Percentiles rank a stretch among this genome's conserved stretches.
Conservation (phyloP, 2,888 invertebrate genomes). For the Junonia oenone region DNA sequence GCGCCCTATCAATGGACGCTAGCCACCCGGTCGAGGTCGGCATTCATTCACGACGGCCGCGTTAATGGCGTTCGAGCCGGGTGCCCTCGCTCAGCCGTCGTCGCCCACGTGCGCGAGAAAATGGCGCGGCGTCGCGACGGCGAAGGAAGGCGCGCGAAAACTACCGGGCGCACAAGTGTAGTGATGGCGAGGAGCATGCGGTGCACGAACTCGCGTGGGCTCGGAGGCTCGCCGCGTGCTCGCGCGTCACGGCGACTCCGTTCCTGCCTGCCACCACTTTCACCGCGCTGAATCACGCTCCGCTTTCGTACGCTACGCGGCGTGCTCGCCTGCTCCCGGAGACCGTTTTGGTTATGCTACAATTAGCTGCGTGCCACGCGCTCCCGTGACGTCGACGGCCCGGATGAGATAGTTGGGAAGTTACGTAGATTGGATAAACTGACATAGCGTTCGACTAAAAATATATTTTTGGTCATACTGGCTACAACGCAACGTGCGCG, state of each 20-base stretch:
- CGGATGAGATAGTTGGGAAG: conserved; percentile 55
- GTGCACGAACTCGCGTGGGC: conserved; percentile 47
- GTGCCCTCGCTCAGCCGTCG: conserved; percentile 62
- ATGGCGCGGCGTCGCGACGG: conserved; percentile 75
- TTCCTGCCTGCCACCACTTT: conserved; percentile 40
- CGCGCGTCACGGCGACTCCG: conserved; percentile 41
- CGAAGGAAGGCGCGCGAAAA: conserved; percentile 74
- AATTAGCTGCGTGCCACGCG: conserved; percentile 68
- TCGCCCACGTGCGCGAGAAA: conserved; percentile 78
- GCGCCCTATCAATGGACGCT: conserved; percentile 71
- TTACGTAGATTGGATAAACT: conserved; percentile 65
- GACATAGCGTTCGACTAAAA: conserved; percentile 55
- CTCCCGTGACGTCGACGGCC: conserved; percentile 65
- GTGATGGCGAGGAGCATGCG: conserved; percentile 54
- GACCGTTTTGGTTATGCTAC: conserved; percentile 72
- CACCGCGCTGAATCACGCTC: conserved; percentile 62
- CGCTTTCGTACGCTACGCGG: conserved; percentile 52
- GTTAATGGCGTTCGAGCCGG: conserved; percentile 70
- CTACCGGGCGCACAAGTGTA: conserved; percentile 67
- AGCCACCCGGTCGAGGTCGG: conserved; percentile 71
- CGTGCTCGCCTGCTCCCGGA: conserved; percentile 47
- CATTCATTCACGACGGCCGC: conserved; percentile 75
- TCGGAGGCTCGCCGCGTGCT: conserved; percentile 64
- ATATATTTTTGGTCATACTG: conserved; percentile 55
- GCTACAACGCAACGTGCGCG: conserved; percentile 46